phyloP scores from a whole-genome alignment of 2,888 invertebrate genomes.

The Pandemis cinnamomeana region DNA sequence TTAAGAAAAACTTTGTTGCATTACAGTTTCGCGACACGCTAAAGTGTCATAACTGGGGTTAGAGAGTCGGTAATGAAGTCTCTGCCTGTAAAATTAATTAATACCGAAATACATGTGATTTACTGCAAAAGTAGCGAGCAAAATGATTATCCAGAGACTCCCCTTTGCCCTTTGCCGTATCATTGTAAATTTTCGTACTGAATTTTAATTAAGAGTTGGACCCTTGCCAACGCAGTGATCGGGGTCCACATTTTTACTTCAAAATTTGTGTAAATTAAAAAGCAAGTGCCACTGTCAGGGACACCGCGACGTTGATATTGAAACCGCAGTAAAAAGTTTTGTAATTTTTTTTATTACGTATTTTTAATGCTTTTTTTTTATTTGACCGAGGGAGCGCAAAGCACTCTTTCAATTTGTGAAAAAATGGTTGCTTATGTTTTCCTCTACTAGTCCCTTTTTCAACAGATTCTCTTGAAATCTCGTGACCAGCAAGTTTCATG shows the following conservation, averaged over 20 bases:
- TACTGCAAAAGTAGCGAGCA: constrained; percentile 14
- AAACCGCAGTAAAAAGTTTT: neutral
- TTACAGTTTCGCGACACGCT: too few relatives aligned
- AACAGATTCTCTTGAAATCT: too few relatives aligned
- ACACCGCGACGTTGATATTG: neutral
- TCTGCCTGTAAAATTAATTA: neutral
- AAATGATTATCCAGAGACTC: constrained; percentile 7
- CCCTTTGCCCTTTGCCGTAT: constrained; percentile 8
- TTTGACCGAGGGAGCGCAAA: too few relatives aligned
- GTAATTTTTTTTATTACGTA: too few relatives aligned
- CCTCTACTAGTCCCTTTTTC: too few relatives aligned
- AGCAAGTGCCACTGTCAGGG: neutral
- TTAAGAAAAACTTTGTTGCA: too few relatives aligned
- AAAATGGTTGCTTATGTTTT: too few relatives aligned
- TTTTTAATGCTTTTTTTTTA: too few relatives aligned
- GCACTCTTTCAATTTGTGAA: too few relatives aligned
- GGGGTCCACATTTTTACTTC: constrained; percentile 16
- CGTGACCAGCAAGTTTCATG: too few relatives aligned
- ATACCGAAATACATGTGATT: neutral
- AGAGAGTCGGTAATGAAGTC: neutral
- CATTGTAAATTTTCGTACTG: constrained; percentile 18
- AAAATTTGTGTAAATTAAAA: constrained; percentile 14
- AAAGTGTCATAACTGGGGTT: neutral
- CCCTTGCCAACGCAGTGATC: constrained; percentile 16
- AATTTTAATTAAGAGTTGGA: constrained; percentile 37